Evolutionary conservation across 2,888 invertebrate species (phyloP), one percentile per base, ranked within the genome.

Genomic region (Dichetophora obliterata): DNA sequence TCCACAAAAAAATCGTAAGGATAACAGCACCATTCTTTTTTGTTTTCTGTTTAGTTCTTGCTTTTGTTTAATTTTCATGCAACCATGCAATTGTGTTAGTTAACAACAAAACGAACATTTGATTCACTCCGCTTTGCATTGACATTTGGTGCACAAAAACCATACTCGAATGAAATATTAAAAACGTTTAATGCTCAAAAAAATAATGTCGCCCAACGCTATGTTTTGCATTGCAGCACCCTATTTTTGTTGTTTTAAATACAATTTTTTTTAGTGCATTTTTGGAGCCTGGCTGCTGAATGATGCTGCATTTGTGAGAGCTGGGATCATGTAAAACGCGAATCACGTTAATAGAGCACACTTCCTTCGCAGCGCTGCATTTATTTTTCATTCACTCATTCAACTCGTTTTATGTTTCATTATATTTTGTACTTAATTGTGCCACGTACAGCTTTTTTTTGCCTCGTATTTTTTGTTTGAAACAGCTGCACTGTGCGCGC

Each of bases 281-380:
- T 52, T 54, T 34, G 52, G 27, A 11, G 52, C 54, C 19, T 54
- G 54, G 24, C n/a, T 52, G 69, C 43, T 54, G n/a, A n/a, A n/a
- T n/a, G n/a, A n/a, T n/a, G 54, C 19, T 22, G 54, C 54, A n/a
- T 19, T n/a, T 19, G 54, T 54, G 31, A 8, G 19, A 19, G 52
- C 65, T 65, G 34, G 74, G 37, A 74, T 65, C 73, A 63, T 31
- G 50, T 48, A 63, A 63, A 61, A 63, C 19, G 52, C 19, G 31
- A 31, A n/a, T 22, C 73, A 48, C 73, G 73, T 73, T 73, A 73
- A 73, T 73, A 73, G 73, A 73, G 63, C 73, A 52, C 37, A 65
- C 11, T 73, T 73, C 73, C 73, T 73, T 50, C 37, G 27, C 24
- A n/a, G 61, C 37, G 22, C 48, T 31, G 34, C 34, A 5, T 31